Conservation (phyloP, 2,113 vertebrate genomes). For the Oryzias javanicus region DNA sequence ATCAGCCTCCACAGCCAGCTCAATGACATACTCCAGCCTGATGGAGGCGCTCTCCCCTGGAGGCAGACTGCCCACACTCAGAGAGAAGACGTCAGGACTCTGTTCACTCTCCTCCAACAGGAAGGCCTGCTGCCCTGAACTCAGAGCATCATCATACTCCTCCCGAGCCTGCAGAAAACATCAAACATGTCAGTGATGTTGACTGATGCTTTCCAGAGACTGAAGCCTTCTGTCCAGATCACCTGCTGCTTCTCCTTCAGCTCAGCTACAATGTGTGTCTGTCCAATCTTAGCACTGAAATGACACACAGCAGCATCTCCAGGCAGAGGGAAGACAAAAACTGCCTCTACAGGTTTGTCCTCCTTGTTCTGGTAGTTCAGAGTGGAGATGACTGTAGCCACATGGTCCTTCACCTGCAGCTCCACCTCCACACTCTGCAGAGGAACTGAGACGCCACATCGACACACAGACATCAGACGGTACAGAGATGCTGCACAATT, state of each 20-base stretch:
- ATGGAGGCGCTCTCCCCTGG: slow-evolving; percentile 76
- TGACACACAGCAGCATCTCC: slow-evolving; percentile 80
- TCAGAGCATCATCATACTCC: slow-evolving; percentile 79
- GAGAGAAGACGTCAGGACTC: slow-evolving; percentile 78
- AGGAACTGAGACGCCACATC: slow-evolving; percentile 67
- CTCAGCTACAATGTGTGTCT: slow-evolving; percentile 76
- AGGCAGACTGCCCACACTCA: slow-evolving; percentile 80
- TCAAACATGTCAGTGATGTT: neutral
- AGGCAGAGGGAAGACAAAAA: slow-evolving; percentile 85
- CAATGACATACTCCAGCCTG: slow-evolving; percentile 79
- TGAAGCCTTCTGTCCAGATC: slow-evolving; percentile 7
- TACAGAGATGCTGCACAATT: too few species aligned
- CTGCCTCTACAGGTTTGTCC: slow-evolving; percentile 73
- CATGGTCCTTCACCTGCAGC: slow-evolving; percentile 77
- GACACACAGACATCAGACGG: too few species aligned
- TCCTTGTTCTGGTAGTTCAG: slow-evolving; percentile 83
- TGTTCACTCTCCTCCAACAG: slow-evolving; percentile 76
- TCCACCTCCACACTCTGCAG: slow-evolving; percentile 79
- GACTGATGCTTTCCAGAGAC: neutral
- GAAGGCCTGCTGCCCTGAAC: slow-evolving; percentile 78
- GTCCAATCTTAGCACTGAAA: slow-evolving; percentile 76
- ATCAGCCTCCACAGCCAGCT: slow-evolving; percentile 79
- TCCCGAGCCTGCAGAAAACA: slow-evolving; percentile 66
- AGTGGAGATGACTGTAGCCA: slow-evolving; percentile 70
- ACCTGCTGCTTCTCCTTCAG: slow-evolving; percentile 53